These are phyloP conservation scores for Papilio elwesi DNA, from an alignment of 2,888 invertebrate species.

Conservation along the genomic window DNA sequence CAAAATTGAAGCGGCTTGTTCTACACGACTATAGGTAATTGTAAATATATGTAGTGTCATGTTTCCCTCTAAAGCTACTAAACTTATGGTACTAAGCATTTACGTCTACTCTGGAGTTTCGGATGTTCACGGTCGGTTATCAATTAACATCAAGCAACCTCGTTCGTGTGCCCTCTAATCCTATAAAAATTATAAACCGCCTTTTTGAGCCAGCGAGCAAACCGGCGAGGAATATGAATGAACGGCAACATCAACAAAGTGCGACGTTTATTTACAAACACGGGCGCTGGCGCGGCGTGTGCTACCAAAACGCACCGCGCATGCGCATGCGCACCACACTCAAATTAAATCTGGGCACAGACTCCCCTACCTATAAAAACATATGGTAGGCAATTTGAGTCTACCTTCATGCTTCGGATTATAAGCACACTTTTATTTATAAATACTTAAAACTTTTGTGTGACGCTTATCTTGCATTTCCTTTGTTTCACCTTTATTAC, in stretches of 20 bases:
- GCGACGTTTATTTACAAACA: constrained; percentile 79
- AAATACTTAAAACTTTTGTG: constrained; percentile 18
- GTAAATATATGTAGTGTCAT: no score
- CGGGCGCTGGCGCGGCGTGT: constrained; percentile 59
- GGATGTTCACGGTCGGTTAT: no score
- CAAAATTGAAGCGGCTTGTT: no score
- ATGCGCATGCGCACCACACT: constrained; percentile 58
- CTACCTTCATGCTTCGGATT: constrained; percentile 26
- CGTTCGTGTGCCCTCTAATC: background rate
- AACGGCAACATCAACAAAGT: constrained; percentile 65
- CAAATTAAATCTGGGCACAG: constrained; percentile 67
- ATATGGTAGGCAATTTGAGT: constrained; percentile 43
- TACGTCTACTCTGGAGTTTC: no score
- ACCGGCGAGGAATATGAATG: constrained; percentile 64
- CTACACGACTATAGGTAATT: no score
- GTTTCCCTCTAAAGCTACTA: no score
- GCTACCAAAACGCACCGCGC: constrained; percentile 57
- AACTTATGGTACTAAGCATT: no score
- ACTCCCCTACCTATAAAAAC: constrained; percentile 52
- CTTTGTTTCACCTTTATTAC: background rate
- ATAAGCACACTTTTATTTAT: constrained; percentile 14
- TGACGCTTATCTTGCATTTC: constrained; percentile 15
- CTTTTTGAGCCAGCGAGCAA: constrained; percentile 44
- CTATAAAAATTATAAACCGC: constrained; percentile 31
- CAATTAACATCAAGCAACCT: no score